Evolutionary conservation across 2,888 invertebrate genomes (phyloP).

Genomic region (Eupithecia tripunctaria): DNA sequence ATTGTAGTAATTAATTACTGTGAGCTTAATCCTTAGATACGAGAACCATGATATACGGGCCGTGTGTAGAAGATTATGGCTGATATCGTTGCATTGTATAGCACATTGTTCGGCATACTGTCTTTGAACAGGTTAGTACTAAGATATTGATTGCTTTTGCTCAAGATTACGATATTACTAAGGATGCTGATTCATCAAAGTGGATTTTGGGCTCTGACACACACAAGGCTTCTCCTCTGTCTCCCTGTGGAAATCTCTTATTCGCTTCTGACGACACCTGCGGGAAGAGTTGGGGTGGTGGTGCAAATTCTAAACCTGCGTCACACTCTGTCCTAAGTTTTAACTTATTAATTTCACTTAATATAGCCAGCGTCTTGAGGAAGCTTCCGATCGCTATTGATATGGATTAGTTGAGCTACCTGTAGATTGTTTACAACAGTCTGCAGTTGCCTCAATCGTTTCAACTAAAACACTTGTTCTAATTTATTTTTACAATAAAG

Average conservation of each 20-base stretch:
- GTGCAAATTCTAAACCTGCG: too few relatives aligned
- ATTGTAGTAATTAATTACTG: constrained; percentile 45
- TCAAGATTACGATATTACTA: constrained; percentile 6
- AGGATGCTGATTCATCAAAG: not conserved
- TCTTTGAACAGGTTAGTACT: constrained; percentile 14
- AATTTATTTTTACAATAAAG: too few relatives aligned
- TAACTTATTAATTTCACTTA: too few relatives aligned
- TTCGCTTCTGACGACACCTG: too few relatives aligned
- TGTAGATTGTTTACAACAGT: too few relatives aligned
- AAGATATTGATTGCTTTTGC: constrained; percentile 6
- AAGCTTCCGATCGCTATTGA: too few relatives aligned
- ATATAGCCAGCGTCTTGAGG: too few relatives aligned
- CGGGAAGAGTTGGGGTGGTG: too few relatives aligned
- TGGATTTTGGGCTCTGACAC: not conserved
- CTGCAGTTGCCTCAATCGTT: too few relatives aligned
- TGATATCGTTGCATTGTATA: constrained; percentile 21
- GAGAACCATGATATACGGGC: constrained; percentile 42
- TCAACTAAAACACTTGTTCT: too few relatives aligned
- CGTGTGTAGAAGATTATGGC: constrained; percentile 36
- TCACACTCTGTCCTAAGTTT: too few relatives aligned
- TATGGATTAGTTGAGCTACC: too few relatives aligned
- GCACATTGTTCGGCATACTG: constrained; percentile 18
- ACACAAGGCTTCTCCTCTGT: not conserved
- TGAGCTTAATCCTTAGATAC: constrained; percentile 44
- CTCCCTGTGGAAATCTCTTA: not conserved